Percentiles rank a stretch among this genome's conserved stretches.
Conservation (phyloP, 2,888 invertebrate species). For the Pollenia amentaria region DNA sequence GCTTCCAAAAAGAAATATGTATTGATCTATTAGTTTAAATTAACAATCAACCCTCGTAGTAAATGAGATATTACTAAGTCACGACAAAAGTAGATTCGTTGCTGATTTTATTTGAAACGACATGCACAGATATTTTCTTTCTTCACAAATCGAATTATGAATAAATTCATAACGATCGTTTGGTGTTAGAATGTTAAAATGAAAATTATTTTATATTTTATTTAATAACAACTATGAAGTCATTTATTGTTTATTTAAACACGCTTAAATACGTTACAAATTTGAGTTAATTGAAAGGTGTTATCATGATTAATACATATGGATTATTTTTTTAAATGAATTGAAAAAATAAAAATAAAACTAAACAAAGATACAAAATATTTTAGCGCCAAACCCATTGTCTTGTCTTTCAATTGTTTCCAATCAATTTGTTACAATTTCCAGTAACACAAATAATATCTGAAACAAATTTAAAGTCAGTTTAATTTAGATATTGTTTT, state of each 20-base stretch:
- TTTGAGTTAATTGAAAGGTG: constrained; percentile 70
- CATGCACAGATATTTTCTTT: constrained; percentile 47
- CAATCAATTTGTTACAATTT: constrained; percentile 60
- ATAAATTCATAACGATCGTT: constrained; percentile 9
- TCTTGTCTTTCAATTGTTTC: constrained; percentile 26
- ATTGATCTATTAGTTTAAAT: not conserved
- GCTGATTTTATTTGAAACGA: constrained; percentile 42
- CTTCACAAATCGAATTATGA: not conserved
- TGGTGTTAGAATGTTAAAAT: not conserved
- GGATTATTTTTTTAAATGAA: constrained; percentile 7
- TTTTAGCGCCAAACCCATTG: constrained; percentile 59
- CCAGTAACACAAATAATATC: not conserved
- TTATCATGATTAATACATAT: constrained; percentile 67
- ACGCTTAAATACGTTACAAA: constrained; percentile 66
- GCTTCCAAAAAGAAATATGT: not conserved
- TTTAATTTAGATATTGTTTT: constrained; percentile 16
- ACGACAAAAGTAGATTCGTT: constrained; percentile 60
- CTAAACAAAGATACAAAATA: not conserved
- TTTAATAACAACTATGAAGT: constrained; percentile 64
- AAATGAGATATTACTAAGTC: constrained; percentile 51
- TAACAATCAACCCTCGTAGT: not conserved
- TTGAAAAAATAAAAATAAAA: not conserved
- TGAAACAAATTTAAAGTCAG: constrained; percentile 3
- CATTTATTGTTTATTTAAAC: constrained; percentile 60
- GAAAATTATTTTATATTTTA: constrained; percentile 44